phyloP scores from a whole-genome alignment of 2,797 vertebrate species.

The Capromys pilorides region DNA sequence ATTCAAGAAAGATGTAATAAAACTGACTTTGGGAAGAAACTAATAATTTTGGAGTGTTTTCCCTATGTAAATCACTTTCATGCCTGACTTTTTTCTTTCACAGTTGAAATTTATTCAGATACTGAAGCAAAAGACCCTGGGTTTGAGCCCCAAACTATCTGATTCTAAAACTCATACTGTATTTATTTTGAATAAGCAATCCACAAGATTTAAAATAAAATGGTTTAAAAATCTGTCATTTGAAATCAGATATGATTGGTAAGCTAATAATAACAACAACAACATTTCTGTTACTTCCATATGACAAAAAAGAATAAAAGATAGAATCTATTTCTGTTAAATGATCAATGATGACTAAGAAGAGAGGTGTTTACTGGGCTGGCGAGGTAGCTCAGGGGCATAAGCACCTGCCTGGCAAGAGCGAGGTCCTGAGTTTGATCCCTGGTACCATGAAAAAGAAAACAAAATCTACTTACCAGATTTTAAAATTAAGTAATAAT shows the following conservation, averaged over 20 bases:
- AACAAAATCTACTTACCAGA: not conserved
- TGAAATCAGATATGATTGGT: not conserved
- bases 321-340: not conserved
- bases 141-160: slow-evolving; percentile 21
- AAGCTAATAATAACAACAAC: not conserved
- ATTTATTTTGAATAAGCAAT: not conserved
- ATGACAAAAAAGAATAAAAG: not conserved
- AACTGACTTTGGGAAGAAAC: not conserved
- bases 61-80: not conserved
- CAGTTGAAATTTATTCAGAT: not conserved
- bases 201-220: slow-evolving; percentile 6
- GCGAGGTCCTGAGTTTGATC: too few relatives aligned
- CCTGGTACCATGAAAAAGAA: too few relatives aligned
- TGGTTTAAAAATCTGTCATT: not conserved
- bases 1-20: slow-evolving; percentile 24
- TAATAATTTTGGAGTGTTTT: not conserved
- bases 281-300: not conserved
- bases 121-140: not conserved
- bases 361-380: not conserved
- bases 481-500: not conserved
- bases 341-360: not conserved
- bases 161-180: slow-evolving; percentile 18
- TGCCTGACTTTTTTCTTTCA: slow-evolving; percentile 33
- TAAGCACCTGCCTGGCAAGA: too few relatives aligned
- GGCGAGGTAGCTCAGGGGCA: too few relatives aligned